Base-by-base conservation (phyloP, 2,113 vertebrate genomes). In the Porphyrio hochstetteri region DNA sequence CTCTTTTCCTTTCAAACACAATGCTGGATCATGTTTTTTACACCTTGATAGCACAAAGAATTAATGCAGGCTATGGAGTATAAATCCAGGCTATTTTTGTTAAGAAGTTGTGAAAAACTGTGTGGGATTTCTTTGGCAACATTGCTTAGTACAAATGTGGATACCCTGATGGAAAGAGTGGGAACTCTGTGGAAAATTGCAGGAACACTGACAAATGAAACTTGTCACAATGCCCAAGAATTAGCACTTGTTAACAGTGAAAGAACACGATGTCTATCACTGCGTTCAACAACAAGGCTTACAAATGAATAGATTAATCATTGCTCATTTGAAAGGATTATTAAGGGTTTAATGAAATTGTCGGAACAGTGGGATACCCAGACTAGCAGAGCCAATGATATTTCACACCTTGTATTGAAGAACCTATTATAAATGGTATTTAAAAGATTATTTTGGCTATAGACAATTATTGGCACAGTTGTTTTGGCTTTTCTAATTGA, bases 121-220 rank as follows among this genome's bases (percentile, higher is more conserved):
- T 40, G 91, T 84, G 81, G 74, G 78, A 83, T 94, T 96, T 94
- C 14, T 78, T 92, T 93, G 83, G 93, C 86, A 96, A 65, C 61
- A 44, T 61, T 63, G 2, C 9, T 65, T 44, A 92, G 48, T 76
- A 50, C 56, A 93, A 94, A 86, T 90, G 87, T 38, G 64, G 48
- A 61, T 91, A n/a, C 13, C 31, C 86, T 91, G 69, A 81, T 50
- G 55, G 27, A 88, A 93, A 71, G 38, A 83, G 48, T 36, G 31
- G 53, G 24, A 90, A 69, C 56, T 92, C 67, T 77, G 76, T 84
- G 79, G 93, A 97, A 97, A 88, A 87, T 85, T 96, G 85, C 84
- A 83, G 77, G 60, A 93, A 96, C 40, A 33, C 53, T 94, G 87
- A 95, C 88, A 88, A 97, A 94, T 93, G 67, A 94, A 96, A 90